These are phyloP conservation scores for Epinotia bilunana DNA, from an alignment of 2,888 invertebrate species.

Conservation along the genomic window DNA sequence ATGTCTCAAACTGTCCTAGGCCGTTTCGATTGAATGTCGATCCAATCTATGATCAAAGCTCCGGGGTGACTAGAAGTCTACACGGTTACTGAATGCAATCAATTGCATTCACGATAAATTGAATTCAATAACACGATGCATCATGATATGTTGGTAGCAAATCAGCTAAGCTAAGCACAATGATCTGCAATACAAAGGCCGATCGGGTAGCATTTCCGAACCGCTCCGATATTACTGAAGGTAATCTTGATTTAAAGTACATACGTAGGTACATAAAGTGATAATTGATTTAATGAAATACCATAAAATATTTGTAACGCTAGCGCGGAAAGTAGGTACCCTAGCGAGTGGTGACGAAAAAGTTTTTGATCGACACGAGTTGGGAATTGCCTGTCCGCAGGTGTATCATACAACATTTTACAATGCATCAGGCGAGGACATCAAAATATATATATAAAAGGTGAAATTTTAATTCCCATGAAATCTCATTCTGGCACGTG, in stretches of 20 bases:
- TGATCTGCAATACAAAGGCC: neutral
- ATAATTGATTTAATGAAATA: no score
- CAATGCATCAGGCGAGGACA: no score
- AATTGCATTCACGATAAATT: conserved; percentile 30
- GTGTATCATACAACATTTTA: no score
- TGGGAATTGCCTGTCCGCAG: no score
- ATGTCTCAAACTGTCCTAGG: neutral
- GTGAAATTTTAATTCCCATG: no score
- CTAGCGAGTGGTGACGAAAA: no score
- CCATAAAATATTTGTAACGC: no score
- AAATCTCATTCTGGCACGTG: no score
- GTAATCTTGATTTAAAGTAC: neutral
- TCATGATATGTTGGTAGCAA: neutral
- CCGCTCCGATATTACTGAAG: neutral
- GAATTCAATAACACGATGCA: conserved; percentile 31
- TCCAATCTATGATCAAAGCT: conserved; percentile 66
- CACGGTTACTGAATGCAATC: neutral
- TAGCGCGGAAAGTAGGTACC: no score
- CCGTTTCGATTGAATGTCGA: neutral
- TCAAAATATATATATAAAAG: no score
- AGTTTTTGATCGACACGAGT: no score
- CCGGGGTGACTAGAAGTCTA: conserved; percentile 40
- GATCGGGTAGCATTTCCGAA: neutral
- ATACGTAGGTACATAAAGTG: neutral
- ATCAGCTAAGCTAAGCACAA: neutral